Evolutionary conservation across 2,113 vertebrate genomes (phyloP).

Genomic region (Platysteira castanea): DNA sequence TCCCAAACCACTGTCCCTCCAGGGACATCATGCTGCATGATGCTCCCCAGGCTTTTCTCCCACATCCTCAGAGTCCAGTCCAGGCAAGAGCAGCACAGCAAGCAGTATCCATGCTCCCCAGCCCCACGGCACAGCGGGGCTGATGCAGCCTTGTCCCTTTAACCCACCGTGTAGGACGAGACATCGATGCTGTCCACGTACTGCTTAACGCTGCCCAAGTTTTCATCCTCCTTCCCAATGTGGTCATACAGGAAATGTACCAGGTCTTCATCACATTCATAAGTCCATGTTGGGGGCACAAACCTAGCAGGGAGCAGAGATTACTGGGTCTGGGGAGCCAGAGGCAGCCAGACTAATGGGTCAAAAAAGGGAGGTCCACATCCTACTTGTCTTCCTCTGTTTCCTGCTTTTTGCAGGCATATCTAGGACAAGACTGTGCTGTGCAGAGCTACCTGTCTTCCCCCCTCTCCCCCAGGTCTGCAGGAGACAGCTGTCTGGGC

Average conservation of each 20-base stretch:
- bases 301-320: slow-evolving; percentile 68
- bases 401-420: neutral
- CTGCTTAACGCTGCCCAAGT: slow-evolving; percentile 93
- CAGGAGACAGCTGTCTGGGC: neutral
- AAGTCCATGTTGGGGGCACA: slow-evolving; percentile 92
- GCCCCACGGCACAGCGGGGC: accelerated
- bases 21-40: neutral
- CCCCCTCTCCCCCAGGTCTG: neutral
- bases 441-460: neutral
- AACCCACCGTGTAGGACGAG: slow-evolving; percentile 85
- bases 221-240: slow-evolving; percentile 94
- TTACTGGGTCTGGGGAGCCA: neutral
- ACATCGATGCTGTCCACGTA: slow-evolving; percentile 96
- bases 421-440: neutral
- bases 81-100: neutral
- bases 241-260: slow-evolving; percentile 95
- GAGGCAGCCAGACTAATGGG: neutral
- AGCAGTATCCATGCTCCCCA: neutral
- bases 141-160: neutral
- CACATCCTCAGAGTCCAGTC: neutral
- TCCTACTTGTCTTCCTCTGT: neutral
- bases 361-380: neutral
- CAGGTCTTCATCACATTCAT: slow-evolving; percentile 94
- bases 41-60: neutral
- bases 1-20: neutral